phyloP scores from a whole-genome alignment of 2,113 vertebrate genomes.

The Eurypyga helias region DNA sequence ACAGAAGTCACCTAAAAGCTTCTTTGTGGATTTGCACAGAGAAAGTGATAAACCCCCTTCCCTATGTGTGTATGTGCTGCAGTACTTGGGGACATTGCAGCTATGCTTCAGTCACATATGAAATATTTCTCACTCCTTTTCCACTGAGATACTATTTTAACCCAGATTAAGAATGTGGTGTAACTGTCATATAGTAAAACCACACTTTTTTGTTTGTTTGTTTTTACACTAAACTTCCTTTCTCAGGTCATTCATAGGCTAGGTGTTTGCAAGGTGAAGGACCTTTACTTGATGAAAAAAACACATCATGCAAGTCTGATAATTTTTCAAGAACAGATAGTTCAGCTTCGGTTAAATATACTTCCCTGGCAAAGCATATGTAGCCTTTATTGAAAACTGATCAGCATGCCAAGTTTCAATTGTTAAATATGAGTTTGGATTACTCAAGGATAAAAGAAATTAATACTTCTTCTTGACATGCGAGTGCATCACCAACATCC shows the following conservation, averaged over 20 bases:
- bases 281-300: background rate
- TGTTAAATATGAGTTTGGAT: conserved; percentile 1
- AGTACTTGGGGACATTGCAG: background rate
- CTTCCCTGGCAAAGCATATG: background rate
- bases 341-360: background rate
- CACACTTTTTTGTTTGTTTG: background rate
- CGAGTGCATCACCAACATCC: conserved; percentile 29
- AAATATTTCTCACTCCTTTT: background rate
- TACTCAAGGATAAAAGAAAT: conserved; percentile 2
- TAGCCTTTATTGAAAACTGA: background rate
- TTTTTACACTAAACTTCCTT: background rate
- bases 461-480: conserved; percentile 9
- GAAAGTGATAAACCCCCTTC: background rate
- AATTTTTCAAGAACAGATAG: background rate
- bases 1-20: background rate
- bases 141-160: background rate
- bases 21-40: background rate
- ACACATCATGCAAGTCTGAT: background rate
- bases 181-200: background rate
- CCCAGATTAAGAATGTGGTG: background rate
- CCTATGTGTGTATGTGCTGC: background rate
- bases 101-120: background rate
- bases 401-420: background rate
- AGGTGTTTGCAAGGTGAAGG: background rate
- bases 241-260: background rate